phyloP scores from a whole-genome alignment of 2,888 invertebrate genomes.

The Portevinia maculata region DNA sequence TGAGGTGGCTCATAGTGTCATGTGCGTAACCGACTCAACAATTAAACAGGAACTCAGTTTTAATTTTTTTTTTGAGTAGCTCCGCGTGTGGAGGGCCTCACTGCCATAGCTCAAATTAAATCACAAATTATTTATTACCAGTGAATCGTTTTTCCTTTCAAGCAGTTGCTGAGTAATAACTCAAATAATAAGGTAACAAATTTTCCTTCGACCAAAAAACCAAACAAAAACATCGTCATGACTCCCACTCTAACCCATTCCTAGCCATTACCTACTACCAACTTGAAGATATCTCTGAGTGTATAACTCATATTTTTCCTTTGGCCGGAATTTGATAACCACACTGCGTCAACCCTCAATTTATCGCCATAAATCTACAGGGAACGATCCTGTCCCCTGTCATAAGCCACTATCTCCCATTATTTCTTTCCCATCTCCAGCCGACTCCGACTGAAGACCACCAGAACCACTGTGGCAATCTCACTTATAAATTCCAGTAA shows the following conservation, averaged over 20 bases:
- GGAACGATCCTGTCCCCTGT: conserved; percentile 71
- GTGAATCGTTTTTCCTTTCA: background rate
- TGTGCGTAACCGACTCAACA: too few relatives aligned
- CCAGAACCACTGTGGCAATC: conserved; percentile 59
- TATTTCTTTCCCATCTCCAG: conserved; percentile 31
- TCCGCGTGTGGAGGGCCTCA: too few relatives aligned
- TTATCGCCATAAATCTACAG: conserved; percentile 72
- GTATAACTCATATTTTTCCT: conserved; percentile 51
- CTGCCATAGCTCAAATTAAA: conserved; percentile 4
- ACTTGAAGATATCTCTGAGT: conserved; percentile 32
- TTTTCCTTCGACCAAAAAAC: background rate
- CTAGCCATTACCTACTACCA: background rate
- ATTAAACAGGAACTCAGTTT: too few relatives aligned
- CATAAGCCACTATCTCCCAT: conserved; percentile 71
- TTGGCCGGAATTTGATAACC: conserved; percentile 69
- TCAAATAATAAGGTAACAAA: background rate
- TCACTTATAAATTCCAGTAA: conserved; percentile 74
- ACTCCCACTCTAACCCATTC: background rate
- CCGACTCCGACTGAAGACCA: background rate
- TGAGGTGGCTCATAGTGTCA: too few relatives aligned
- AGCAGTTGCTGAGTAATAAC: conserved; percentile 2
- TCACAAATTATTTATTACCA: conserved; percentile 2
- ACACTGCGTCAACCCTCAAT: conserved; percentile 74
- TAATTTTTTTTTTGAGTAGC: too few relatives aligned
- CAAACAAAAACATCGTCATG: background rate